Evolutionary conservation across 2,797 vertebrate genomes (phyloP).

Genomic region (Naso thynnoides): DNA sequence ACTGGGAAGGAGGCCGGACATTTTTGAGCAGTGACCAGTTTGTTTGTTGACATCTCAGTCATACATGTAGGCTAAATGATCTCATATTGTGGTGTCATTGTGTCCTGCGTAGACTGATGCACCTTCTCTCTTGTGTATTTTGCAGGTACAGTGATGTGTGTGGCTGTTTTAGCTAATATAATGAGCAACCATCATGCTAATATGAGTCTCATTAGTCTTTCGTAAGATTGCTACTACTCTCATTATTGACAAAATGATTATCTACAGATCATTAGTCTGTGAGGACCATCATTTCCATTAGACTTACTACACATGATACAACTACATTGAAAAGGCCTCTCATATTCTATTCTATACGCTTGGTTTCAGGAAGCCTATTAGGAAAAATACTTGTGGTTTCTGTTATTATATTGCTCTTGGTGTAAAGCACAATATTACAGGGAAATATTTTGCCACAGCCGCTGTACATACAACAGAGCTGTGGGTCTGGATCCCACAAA

Average conservation of each 20-base stretch:
- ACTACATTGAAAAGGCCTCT: background rate
- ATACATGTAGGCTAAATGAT: too few species aligned
- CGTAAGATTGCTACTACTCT: conserved; percentile 56
- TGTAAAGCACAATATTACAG: background rate
- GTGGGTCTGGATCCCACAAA: too few species aligned
- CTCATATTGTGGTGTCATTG: background rate
- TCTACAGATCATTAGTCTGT: conserved; percentile 33
- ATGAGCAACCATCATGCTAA: conserved; percentile 29
- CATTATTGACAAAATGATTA: conserved; percentile 55
- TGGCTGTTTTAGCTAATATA: conserved; percentile 43
- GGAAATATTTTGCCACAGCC: too few species aligned
- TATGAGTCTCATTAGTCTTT: conserved; percentile 49
- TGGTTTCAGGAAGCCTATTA: background rate
- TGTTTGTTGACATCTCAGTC: too few species aligned
- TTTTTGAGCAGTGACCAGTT: background rate
- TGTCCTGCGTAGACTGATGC: background rate
- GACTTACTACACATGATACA: background rate
- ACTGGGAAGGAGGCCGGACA: background rate
- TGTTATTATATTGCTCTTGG: too few species aligned
- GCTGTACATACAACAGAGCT: too few species aligned
- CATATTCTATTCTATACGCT: background rate
- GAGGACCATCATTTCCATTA: conserved; percentile 32
- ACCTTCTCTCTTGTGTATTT: conserved; percentile 1
- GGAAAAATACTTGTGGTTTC: too few species aligned
- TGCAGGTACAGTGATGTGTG: conserved; percentile 21